A percentile compares a stretch with the other conserved stretches of the same genome.
phyloP scores from a whole-genome alignment of 2,797 vertebrate species.

The Etheostoma nigrum region DNA sequence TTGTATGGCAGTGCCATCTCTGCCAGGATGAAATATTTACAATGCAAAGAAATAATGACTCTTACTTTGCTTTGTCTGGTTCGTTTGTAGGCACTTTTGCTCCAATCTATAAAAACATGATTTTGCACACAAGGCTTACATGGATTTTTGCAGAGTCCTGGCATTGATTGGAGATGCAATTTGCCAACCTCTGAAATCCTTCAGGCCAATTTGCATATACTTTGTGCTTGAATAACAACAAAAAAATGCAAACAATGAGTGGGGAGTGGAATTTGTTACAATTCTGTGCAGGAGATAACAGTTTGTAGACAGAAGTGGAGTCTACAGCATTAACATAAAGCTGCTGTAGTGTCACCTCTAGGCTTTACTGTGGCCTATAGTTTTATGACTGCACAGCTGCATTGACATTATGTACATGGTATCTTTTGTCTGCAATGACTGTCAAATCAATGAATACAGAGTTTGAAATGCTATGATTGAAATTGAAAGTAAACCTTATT shows the following conservation, averaged over 20 bases:
- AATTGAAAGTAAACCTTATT: constrained; percentile 40
- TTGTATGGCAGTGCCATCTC: constrained; percentile 55
- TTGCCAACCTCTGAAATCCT: constrained; percentile 74
- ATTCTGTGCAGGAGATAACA: constrained; percentile 19
- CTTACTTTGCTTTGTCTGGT: constrained; percentile 59
- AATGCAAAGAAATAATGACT: constrained; percentile 71
- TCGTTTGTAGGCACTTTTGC: constrained; percentile 57
- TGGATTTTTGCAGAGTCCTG: constrained; percentile 65
- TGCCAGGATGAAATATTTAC: constrained; percentile 67
- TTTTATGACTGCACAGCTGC: constrained; percentile 25
- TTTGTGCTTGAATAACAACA: constrained; percentile 60
- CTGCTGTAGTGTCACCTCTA: neutral
- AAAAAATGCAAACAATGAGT: constrained; percentile 37
- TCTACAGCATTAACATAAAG: constrained; percentile 34
- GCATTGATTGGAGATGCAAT: constrained; percentile 80
- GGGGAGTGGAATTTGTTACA: constrained; percentile 57
- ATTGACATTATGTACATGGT: constrained; percentile 2
- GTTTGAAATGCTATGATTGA: constrained; percentile 16
- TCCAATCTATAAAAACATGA: constrained; percentile 80
- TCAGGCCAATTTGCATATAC: constrained; percentile 69
- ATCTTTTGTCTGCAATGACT: constrained; percentile 19
- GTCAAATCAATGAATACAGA: constrained; percentile 32
- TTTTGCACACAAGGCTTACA: constrained; percentile 74
- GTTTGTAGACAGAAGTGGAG: constrained; percentile 33
- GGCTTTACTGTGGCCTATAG: constrained; percentile 1